Base-by-base conservation (phyloP, 2,797 vertebrate species). In the Triplophysa bombifrons region DNA sequence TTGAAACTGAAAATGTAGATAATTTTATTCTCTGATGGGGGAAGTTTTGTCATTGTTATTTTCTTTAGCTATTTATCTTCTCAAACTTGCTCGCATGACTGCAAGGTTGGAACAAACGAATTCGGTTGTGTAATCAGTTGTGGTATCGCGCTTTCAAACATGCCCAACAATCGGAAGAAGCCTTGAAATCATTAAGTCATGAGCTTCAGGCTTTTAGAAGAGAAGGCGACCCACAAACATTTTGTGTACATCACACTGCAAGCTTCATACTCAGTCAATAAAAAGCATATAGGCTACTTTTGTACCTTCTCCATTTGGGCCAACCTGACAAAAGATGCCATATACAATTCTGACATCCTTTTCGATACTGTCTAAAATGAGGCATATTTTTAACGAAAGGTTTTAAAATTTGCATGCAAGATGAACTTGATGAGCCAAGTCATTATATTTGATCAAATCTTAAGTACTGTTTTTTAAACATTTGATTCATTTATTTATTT, bases 101-200 rank as follows among this genome's bases (percentile, higher is more conserved):
- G 3, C 51, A 30, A 67, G 22, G 38, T 56, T 56, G 16, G 17
- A 46, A 58, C 22, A 63, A 70, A 70, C n/a, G 65, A 13, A 11
- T 69, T 66, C 25, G 34, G 63, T 55, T 73, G 55, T 74, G 55
- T 27, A 10, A 70, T 64, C 20, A 58, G 70, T 53, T 73, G 55
- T 70, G 56, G 55, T 20, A 70, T 64, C 20, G 72, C 55, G 50
- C 60, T 80, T 74, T 61, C 58, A 80, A 68, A 56, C 64, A 68
- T 53, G 74, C 17, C 65, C 72, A 75, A 69, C 55, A 63, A 74
- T 60, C 60, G 55, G 20, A 67, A 30, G 55, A 81, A 70, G 68
- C 50, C 79, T 81, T 75, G 79, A 75, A 75, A 81, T 81, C 51
- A 75, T 80, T 80, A 80, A 61, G 65, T 41, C 56, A 58, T 67